A percentile compares a stretch with the other conserved stretches of the same genome.
Conservation (phyloP, 2,888 invertebrate genomes). For the Trissolcus brochymenae region DNA sequence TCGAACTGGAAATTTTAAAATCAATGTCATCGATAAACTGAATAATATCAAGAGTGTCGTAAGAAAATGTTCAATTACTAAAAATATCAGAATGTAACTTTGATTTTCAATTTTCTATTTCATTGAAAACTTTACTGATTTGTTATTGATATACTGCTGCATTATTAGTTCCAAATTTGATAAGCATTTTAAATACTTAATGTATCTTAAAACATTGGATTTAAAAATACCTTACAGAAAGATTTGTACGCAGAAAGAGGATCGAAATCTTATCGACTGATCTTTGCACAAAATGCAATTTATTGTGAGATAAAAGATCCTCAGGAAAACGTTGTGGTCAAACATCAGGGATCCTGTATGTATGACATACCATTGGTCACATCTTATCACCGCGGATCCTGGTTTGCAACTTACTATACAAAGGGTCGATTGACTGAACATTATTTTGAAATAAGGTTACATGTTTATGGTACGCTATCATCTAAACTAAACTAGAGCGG, state of each 20-base stretch:
- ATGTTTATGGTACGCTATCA: constrained; percentile 59
- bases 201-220: background rate
- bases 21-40: constrained; percentile 25
- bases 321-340: constrained; percentile 55
- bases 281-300: constrained; percentile 25
- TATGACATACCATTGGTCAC: constrained; percentile 60
- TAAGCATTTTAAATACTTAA: no score
- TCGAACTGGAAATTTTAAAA: constrained; percentile 23
- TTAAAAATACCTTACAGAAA: constrained; percentile 21
- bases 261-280: constrained; percentile 34
- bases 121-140: background rate
- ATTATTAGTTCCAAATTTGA: no score
- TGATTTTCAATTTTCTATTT: background rate
- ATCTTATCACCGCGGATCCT: constrained; percentile 63
- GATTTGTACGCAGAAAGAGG: constrained; percentile 32
- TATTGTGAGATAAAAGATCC: constrained; percentile 65
- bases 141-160: no score
- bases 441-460: constrained; percentile 56
- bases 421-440: constrained; percentile 39
- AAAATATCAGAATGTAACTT: no score
- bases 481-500: background rate
- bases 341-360: constrained; percentile 56
- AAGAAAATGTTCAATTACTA: no score
- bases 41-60: background rate
- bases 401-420: constrained; percentile 64